These are phyloP conservation scores for Petrophora chlorosata DNA, from an alignment of 2,888 invertebrate species.

Conservation along the genomic window DNA sequence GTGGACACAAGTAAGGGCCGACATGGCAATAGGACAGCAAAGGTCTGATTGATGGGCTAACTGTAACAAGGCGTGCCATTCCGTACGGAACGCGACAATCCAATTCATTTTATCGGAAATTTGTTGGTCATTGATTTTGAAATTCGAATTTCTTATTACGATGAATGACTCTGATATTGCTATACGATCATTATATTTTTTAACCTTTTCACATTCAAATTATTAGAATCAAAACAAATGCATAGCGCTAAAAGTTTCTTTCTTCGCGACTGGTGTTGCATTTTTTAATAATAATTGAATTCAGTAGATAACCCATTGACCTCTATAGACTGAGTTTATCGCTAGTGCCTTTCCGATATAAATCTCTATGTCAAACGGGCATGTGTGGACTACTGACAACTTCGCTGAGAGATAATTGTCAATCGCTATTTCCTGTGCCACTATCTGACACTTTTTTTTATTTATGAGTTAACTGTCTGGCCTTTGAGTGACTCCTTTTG, in stretches of 20 bases:
- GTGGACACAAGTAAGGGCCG: constrained; percentile 52
- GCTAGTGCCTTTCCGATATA: constrained; percentile 50
- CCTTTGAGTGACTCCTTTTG: constrained; percentile 19
- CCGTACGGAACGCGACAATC: constrained; percentile 37
- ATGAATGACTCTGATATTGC: constrained; percentile 5
- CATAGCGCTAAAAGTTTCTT: constrained; percentile 11
- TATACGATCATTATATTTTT: background rate
- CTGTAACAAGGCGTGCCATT: constrained; percentile 62
- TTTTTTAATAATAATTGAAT: constrained; percentile 44
- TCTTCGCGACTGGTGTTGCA: constrained; percentile 26
- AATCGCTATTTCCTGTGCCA: constrained; percentile 76
- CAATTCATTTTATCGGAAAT: constrained; percentile 48
- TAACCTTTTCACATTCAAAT: no score
- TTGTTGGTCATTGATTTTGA: constrained; percentile 53
- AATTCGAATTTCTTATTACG: constrained; percentile 22
- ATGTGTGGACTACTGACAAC: constrained; percentile 52
- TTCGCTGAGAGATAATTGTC: constrained; percentile 64
- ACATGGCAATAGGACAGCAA: constrained; percentile 58
- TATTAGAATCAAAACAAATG: background rate
- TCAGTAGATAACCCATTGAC: constrained; percentile 44
- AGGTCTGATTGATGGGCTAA: constrained; percentile 71
- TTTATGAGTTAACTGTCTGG: constrained; percentile 52
- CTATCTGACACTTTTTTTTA: constrained; percentile 65
- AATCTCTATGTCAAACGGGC: constrained; percentile 53
- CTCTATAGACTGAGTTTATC: constrained; percentile 42